These are phyloP conservation scores for Papilio aristodemus DNA, from an alignment of 1,140 invertebrate genomes.

Conservation along the genomic window DNA sequence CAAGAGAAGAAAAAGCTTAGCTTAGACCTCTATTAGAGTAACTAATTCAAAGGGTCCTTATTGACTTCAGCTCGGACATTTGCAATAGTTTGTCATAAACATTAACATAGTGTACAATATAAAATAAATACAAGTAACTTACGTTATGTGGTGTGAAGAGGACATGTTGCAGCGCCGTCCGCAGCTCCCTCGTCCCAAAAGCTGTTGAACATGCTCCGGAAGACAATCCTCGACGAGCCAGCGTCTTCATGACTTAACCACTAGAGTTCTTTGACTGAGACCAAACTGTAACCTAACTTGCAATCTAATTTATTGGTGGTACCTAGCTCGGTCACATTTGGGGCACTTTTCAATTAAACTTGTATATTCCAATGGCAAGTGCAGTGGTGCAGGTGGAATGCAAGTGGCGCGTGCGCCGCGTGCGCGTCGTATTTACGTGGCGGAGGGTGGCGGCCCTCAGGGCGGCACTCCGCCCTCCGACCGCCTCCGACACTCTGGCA, in stretches of 20 bases:
- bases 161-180: slow-evolving; percentile 27
- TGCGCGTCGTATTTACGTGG: slow-evolving; percentile 22
- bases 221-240: slow-evolving; percentile 27
- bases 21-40: too few relatives aligned
- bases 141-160: slow-evolving; percentile 28
- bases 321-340: background rate
- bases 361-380: slow-evolving; percentile 14
- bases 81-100: background rate
- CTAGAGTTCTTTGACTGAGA: background rate
- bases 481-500: slow-evolving; percentile 6
- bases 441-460: slow-evolving; percentile 28
- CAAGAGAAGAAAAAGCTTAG: too few relatives aligned
- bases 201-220: slow-evolving; percentile 36
- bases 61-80: too few relatives aligned
- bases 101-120: background rate
- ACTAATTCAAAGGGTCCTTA: too few relatives aligned
- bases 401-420: slow-evolving; percentile 33
- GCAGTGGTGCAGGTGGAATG: slow-evolving; percentile 28
- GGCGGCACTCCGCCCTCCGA: slow-evolving; percentile 17
- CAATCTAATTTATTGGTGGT: background rate
- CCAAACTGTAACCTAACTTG: background rate
- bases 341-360: slow-evolving; percentile 5
- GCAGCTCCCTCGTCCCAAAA: slow-evolving; percentile 30
- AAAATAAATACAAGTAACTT: background rate
- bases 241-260: slow-evolving; percentile 8